These are phyloP conservation scores for Notolepis coatsorum DNA, from an alignment of 2,797 vertebrate species.

Conservation along the genomic window DNA sequence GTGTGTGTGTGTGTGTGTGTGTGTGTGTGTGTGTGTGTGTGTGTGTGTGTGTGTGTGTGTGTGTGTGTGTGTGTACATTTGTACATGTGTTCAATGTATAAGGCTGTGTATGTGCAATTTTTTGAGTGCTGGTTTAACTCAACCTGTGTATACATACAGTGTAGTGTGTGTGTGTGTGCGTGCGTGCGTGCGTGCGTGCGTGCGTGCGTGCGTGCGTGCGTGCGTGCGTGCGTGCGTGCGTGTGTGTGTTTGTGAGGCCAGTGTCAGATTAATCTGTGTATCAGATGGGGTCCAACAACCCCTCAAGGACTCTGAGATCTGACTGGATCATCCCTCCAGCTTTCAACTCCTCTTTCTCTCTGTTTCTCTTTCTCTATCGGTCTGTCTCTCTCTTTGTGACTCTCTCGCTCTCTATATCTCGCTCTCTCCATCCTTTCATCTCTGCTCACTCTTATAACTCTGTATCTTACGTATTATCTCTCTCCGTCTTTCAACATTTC, in stretches of 20 bases:
- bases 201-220: background rate
- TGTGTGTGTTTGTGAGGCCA: background rate
- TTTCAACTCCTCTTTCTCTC: slow-evolving; percentile 30
- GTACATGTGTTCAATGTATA: no score
- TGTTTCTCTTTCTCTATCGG: slow-evolving; percentile 1
- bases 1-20: background rate
- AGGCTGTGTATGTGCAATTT: no score
- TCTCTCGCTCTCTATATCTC: slow-evolving; percentile 1
- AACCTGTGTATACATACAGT: no score
- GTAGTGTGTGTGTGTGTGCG: background rate
- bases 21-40: background rate
- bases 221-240: background rate
- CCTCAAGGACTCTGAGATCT: slow-evolving; percentile 45
- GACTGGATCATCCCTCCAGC: slow-evolving; percentile 45
- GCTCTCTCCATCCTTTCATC: no score
- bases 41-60: background rate
- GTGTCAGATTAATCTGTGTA: slow-evolving; percentile 52
- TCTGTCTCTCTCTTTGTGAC: background rate
- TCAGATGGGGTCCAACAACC: slow-evolving; percentile 56
- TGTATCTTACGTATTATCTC: no score
- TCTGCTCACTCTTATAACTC: no score
- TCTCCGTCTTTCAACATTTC: no score
- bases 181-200: background rate
- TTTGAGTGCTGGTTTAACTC: no score
- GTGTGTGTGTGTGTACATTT: background rate